Evolutionary conservation across 2,888 invertebrate genomes (phyloP).

Genomic region (Cordilura impudica): DNA sequence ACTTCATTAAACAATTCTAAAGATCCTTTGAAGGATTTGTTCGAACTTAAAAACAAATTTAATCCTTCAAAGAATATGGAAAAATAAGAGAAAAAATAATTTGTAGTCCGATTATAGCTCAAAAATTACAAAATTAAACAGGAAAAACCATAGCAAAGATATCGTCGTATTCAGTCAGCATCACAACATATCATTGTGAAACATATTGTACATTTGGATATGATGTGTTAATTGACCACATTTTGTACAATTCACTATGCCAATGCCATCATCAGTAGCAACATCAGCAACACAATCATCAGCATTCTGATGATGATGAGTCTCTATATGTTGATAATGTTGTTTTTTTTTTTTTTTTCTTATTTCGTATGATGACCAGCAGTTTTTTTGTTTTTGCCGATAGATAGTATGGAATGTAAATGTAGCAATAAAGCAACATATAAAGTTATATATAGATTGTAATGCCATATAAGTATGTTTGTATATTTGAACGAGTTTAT

Average conservation of each 20-base stretch:
- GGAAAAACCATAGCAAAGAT: conserved; percentile 16
- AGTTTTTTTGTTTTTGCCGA: conserved; percentile 2
- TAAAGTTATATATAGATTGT: conserved; percentile 43
- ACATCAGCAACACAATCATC: conserved; percentile 14
- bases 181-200: conserved; percentile 45
- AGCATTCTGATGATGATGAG: conserved; percentile 19
- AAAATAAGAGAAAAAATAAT: conserved; percentile 20
- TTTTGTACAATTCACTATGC: conserved; percentile 64
- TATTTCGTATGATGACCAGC: conserved; percentile 40
- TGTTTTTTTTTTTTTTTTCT: conserved; percentile 25
- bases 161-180: conserved; percentile 37
- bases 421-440: conserved; percentile 37
- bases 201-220: conserved; percentile 63
- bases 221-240: conserved; percentile 76
- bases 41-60: conserved; percentile 35
- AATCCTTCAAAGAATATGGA: conserved; percentile 45
- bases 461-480: too few relatives aligned
- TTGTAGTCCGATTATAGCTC: conserved; percentile 13
- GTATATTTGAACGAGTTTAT: conserved; percentile 19
- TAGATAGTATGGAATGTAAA: neutral
- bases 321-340: conserved; percentile 27
- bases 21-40: neutral
- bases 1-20: neutral
- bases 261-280: conserved; percentile 40
- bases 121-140: too few relatives aligned